Conservation (phyloP, 2,797 vertebrate genomes). For the Peromyscus eremicus region DNA sequence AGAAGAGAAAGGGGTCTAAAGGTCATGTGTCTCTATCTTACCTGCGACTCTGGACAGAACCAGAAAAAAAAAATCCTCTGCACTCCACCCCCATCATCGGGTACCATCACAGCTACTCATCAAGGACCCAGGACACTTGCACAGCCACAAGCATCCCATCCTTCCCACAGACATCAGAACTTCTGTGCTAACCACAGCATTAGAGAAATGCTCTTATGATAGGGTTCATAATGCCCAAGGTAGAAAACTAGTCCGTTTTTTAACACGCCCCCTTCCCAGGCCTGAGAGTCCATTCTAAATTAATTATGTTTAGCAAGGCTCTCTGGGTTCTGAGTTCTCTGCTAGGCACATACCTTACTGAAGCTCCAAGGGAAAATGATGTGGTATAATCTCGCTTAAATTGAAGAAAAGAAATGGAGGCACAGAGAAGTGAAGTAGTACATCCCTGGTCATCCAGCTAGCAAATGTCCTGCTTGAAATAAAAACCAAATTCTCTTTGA, state of each 20-base stretch:
- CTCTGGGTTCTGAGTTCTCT: neutral
- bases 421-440: neutral
- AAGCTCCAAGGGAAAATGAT: neutral
- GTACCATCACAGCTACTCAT: rapidly evolving
- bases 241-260: neutral
- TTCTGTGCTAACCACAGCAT: neutral
- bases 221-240: too few species aligned
- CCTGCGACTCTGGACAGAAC: neutral
- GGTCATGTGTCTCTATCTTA: neutral
- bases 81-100: rapidly evolving
- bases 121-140: neutral
- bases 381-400: neutral
- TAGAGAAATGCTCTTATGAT: neutral
- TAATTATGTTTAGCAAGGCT: neutral
- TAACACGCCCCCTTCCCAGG: neutral
- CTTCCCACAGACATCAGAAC: neutral
- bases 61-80: neutral
- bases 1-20: neutral
- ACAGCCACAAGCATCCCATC: neutral
- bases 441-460: neutral
- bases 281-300: neutral
- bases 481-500: constrained; percentile 50
- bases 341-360: neutral
- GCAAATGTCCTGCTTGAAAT: neutral
- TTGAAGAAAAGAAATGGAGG: constrained; percentile 32